phyloP scores from a whole-genome alignment of 2,113 vertebrate species.

The Poicephalus gulielmi region DNA sequence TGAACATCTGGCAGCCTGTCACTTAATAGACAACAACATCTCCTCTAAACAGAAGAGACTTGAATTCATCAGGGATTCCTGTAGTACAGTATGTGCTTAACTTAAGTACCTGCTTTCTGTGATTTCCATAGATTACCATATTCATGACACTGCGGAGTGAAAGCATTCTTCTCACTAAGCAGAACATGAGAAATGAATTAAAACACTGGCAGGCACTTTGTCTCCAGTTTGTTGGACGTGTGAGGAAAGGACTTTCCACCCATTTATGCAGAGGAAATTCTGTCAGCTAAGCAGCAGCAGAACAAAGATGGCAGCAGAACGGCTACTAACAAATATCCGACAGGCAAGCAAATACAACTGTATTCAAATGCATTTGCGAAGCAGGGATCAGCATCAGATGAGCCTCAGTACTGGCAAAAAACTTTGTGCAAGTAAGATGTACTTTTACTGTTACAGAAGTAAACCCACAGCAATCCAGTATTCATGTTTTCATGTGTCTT shows the following conservation, averaged over 20 bases:
- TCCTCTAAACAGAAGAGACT: conserved; percentile 81
- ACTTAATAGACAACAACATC: conserved; percentile 80
- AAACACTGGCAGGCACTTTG: conserved; percentile 84
- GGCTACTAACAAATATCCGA: conserved; percentile 70
- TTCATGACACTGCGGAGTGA: conserved; percentile 83
- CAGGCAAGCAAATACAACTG: conserved; percentile 54
- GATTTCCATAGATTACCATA: conserved; percentile 92
- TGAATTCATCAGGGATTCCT: conserved; percentile 80
- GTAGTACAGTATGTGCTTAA: conserved; percentile 81
- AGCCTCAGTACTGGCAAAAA: conserved; percentile 19
- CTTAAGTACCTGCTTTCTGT: conserved; percentile 82
- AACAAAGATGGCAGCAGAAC: conserved; percentile 69
- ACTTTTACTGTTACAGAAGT: neutral
- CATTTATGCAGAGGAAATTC: conserved; percentile 80
- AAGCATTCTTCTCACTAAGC: conserved; percentile 79
- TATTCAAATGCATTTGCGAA: conserved; percentile 38
- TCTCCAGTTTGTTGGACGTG: conserved; percentile 82
- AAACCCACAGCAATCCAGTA: neutral
- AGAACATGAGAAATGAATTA: conserved; percentile 82
- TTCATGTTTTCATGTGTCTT: neutral
- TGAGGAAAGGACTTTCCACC: conserved; percentile 73
- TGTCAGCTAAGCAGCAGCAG: conserved; percentile 69
- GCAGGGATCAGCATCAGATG: neutral
- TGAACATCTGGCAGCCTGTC: conserved; percentile 82
- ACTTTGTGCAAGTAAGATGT: neutral